Conservation (phyloP, 2,797 vertebrate species). For the Stomatorhinus walkeri region DNA sequence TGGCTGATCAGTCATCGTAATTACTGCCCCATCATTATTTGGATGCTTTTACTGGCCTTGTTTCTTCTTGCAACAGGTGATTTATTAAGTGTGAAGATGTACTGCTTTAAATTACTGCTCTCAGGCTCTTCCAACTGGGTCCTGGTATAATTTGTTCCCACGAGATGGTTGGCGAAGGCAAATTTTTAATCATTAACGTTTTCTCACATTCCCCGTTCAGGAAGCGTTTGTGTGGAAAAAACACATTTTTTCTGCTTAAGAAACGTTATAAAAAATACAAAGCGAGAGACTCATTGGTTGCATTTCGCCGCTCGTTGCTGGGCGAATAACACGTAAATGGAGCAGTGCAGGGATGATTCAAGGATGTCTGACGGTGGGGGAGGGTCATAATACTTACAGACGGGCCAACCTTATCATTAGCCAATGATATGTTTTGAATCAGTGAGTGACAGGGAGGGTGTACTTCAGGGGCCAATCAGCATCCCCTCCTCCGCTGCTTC, state of each 20-base stretch:
- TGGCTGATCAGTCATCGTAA: not conserved
- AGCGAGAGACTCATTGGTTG: not conserved
- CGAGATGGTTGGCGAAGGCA: not conserved
- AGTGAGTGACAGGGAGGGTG: not conserved
- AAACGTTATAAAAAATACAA: not conserved
- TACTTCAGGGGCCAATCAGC: not conserved
- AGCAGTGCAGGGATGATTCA: not conserved
- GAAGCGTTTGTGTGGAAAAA: not conserved
- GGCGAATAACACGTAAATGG: not conserved
- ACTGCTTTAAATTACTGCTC: not conserved
- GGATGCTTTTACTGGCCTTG: not conserved
- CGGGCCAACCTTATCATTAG: not conserved
- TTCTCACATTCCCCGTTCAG: not conserved
- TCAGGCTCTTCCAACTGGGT: not conserved
- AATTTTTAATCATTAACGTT: not conserved
- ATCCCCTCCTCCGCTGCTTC: not conserved
- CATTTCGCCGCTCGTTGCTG: conserved; percentile 24
- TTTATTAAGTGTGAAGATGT: conserved; percentile 1
- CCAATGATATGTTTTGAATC: not conserved
- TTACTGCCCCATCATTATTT: conserved; percentile 13
- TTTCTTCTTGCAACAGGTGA: conserved; percentile 13
- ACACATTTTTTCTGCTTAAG: not conserved
- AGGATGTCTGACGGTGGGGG: not conserved
- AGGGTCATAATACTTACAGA: not conserved
- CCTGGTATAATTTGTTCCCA: not conserved